phyloP scores from a whole-genome alignment of 2,888 invertebrate genomes.

The Cephus pygmeus region DNA sequence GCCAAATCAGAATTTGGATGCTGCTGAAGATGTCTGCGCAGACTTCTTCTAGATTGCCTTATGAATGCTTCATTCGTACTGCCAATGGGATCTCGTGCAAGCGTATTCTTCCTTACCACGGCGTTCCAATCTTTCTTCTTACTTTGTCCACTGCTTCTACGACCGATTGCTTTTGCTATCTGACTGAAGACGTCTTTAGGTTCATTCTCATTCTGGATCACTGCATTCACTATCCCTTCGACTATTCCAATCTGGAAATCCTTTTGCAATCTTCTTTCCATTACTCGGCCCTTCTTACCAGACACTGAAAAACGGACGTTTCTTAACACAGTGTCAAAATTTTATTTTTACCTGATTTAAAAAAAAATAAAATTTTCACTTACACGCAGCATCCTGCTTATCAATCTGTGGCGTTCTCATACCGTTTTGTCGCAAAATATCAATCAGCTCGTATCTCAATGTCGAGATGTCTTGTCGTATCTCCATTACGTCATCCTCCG shows the following conservation, averaged over 20 bases:
- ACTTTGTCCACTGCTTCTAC: constrained; percentile 69
- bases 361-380: constrained; percentile 23
- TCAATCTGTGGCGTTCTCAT: constrained; percentile 84
- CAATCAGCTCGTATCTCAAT: constrained; percentile 90
- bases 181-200: constrained; percentile 86
- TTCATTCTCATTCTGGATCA: constrained; percentile 74
- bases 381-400: constrained; percentile 74
- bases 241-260: constrained; percentile 93
- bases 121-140: constrained; percentile 87
- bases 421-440: constrained; percentile 89
- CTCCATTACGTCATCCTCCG: constrained; percentile 98
- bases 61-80: constrained; percentile 76
- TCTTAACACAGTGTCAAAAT: constrained; percentile 4
- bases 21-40: constrained; percentile 77
- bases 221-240: constrained; percentile 82
- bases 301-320: constrained; percentile 70
- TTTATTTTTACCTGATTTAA: not conserved
- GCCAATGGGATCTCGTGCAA: constrained; percentile 81
- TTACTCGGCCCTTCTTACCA: constrained; percentile 86
- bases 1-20: constrained; percentile 73
- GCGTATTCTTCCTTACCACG: constrained; percentile 78
- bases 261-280: constrained; percentile 87
- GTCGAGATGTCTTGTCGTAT: constrained; percentile 97
- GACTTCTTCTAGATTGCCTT: constrained; percentile 76
- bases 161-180: constrained; percentile 83